Percentiles rank a stretch among this genome's conserved stretches.
phyloP scores from a whole-genome alignment of 2,113 vertebrate species.

The Suncus etruscus region DNA sequence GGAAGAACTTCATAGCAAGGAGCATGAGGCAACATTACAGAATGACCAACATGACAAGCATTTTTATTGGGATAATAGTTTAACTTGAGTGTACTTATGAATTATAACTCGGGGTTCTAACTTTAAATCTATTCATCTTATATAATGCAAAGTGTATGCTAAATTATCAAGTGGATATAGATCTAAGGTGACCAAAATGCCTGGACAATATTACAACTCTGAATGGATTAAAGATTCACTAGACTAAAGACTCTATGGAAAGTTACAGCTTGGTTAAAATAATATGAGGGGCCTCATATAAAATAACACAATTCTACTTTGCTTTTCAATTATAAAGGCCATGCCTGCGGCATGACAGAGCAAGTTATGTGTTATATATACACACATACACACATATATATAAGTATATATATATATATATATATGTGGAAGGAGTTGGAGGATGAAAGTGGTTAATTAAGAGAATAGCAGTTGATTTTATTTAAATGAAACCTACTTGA shows the following conservation, averaged over 20 bases:
- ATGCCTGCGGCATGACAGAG: constrained; percentile 63
- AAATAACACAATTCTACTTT: constrained; percentile 16
- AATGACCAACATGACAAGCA: background rate
- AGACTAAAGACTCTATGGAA: background rate
- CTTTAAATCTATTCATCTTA: constrained; percentile 19
- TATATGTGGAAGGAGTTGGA: background rate
- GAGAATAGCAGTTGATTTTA: constrained; percentile 52
- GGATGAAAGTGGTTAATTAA: background rate
- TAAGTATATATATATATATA: no score
- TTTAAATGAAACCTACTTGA: constrained; percentile 67
- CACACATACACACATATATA: no score
- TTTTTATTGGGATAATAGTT: background rate
- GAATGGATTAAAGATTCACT: background rate
- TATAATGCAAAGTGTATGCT: constrained; percentile 2
- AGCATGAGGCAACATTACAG: background rate
- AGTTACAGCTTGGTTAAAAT: background rate
- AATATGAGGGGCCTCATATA: background rate
- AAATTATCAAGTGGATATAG: background rate
- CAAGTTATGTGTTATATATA: no score
- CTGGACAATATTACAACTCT: background rate
- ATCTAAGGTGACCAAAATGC: background rate
- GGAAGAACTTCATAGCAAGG: background rate
- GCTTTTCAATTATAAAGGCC: constrained; percentile 26
- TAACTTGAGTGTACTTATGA: background rate
- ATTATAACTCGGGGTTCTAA: constrained; percentile 22